phyloP scores from a whole-genome alignment of 2,797 vertebrate genomes.

The Threskiornis aethiopicus region DNA sequence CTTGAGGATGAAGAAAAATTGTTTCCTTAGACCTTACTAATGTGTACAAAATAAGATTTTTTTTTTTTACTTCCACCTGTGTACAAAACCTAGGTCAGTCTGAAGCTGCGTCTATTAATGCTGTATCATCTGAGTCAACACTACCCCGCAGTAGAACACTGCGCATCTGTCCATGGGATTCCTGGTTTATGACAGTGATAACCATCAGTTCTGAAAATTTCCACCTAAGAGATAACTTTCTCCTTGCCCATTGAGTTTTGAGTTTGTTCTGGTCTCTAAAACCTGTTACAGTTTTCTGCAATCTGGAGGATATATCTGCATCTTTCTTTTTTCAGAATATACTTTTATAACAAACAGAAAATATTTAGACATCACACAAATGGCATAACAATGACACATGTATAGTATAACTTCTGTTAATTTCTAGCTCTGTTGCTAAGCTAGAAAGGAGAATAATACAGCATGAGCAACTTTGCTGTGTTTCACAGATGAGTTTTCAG shows the following conservation, averaged over 20 bases:
- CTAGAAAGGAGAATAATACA: not conserved
- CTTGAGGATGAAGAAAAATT: not conserved
- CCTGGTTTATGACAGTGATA: not conserved
- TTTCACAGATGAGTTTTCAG: not conserved
- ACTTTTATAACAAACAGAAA: not conserved
- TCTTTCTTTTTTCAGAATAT: not conserved
- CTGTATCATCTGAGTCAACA: not conserved
- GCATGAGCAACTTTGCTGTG: not conserved
- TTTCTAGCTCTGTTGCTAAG: not conserved
- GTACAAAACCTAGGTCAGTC: not conserved
- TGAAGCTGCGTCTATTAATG: not conserved
- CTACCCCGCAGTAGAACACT: not conserved
- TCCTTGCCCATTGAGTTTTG: not conserved
- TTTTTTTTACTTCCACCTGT: not conserved
- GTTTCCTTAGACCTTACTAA: not conserved
- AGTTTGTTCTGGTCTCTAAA: not conserved
- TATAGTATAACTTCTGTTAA: not conserved
- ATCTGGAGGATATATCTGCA: not conserved
- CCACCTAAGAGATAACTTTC: not conserved
- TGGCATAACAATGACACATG: not conserved
- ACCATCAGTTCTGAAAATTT: not conserved
- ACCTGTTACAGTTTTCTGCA: not conserved
- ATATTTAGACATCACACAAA: not conserved
- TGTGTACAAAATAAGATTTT: not conserved
- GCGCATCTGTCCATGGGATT: not conserved